phyloP scores from a whole-genome alignment of 2,888 invertebrate species.

The Machimus atricapillus region DNA sequence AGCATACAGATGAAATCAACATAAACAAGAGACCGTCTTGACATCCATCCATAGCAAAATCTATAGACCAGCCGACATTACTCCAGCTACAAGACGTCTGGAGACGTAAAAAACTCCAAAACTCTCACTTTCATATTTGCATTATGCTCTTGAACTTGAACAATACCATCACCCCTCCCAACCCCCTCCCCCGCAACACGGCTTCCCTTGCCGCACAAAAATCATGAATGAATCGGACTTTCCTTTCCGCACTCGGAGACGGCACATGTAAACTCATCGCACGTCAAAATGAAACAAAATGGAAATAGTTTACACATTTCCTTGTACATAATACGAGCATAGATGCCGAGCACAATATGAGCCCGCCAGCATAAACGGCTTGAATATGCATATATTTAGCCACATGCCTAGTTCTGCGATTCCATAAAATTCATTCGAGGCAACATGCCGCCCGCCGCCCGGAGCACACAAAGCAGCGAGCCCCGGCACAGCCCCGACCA shows the following conservation, averaged over 20 bases:
- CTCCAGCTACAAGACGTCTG: neutral
- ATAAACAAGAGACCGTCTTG: neutral
- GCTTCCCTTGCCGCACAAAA: neutral
- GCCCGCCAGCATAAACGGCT: neutral
- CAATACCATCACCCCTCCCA: neutral
- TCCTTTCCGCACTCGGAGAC: neutral
- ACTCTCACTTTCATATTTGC: conserved; percentile 23
- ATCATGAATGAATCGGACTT: conserved; percentile 35
- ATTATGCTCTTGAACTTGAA: conserved; percentile 32
- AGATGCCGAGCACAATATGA: neutral
- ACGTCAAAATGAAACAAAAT: conserved; percentile 31
- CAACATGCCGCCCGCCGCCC: neutral
- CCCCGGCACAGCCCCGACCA: neutral
- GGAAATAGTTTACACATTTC: conserved; percentile 34
- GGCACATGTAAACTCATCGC: conserved; percentile 21
- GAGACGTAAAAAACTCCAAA: neutral
- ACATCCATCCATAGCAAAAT: neutral
- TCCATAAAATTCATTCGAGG: neutral
- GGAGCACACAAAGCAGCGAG: neutral
- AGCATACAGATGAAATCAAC: neutral
- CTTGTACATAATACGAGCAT: conserved; percentile 12
- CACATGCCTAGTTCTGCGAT: neutral
- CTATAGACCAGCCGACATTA: neutral
- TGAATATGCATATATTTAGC: conserved; percentile 12
- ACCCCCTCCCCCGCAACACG: neutral